phyloP scores from a whole-genome alignment of 2,113 vertebrate species.

The Cebidichthys violaceus region DNA sequence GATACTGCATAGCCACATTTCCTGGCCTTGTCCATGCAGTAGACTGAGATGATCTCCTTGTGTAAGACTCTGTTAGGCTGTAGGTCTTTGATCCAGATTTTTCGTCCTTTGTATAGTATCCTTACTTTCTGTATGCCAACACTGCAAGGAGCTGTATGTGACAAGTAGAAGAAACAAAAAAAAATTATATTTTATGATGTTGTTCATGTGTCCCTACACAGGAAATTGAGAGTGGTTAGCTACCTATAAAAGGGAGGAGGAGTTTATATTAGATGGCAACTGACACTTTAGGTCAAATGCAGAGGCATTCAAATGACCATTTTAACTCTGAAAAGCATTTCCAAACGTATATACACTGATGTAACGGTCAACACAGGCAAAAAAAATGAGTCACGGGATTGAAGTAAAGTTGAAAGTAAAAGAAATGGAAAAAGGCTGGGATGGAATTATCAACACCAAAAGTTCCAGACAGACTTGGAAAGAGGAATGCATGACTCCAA shows the following conservation, averaged over 20 bases:
- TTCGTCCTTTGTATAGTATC: conserved; percentile 65
- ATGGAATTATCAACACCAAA: not conserved
- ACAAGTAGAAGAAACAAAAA: not conserved
- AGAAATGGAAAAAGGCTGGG: not conserved
- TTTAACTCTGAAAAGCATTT: not conserved
- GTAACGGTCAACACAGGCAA: not conserved
- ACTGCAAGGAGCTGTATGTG: conserved; percentile 60
- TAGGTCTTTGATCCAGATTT: conserved; percentile 61
- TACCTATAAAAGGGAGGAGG: too few species aligned
- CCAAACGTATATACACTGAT: not conserved
- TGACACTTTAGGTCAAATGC: not conserved
- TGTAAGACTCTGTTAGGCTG: conserved; percentile 51
- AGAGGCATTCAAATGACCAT: not conserved
- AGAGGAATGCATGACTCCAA: not conserved
- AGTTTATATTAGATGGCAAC: not conserved
- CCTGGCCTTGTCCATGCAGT: conserved; percentile 61
- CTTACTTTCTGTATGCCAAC: conserved; percentile 51
- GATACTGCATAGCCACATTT: conserved; percentile 65
- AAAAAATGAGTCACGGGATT: not conserved
- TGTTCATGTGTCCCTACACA: not conserved
- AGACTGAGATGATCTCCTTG: conserved; percentile 65
- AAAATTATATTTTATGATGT: not conserved
- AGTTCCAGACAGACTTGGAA: not conserved
- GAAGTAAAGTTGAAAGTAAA: not conserved
- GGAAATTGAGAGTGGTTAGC: not conserved